These are phyloP conservation scores for Plectrocnemia conspersa DNA, from an alignment of 1,140 invertebrate genomes.

Conservation along the genomic window DNA sequence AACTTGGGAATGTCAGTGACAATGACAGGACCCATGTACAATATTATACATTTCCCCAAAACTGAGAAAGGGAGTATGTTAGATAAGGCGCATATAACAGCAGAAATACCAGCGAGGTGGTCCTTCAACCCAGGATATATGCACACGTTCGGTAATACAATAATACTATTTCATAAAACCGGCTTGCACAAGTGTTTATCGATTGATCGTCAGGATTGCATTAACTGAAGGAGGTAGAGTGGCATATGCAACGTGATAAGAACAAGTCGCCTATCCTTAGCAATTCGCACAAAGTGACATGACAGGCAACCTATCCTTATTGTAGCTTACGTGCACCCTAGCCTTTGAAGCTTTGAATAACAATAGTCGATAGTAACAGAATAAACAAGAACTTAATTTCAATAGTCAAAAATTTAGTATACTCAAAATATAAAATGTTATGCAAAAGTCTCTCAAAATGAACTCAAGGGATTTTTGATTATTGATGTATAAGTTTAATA, in stretches of 20 bases:
- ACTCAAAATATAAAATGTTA: too few species aligned
- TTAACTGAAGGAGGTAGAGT: too few species aligned
- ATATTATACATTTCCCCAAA: slow-evolving; percentile 65
- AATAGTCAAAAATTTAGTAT: neutral
- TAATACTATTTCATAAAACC: neutral
- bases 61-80: slow-evolving; percentile 60
- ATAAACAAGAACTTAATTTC: neutral
- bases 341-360: neutral
- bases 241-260: too few species aligned
- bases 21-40: slow-evolving; percentile 62
- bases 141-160: slow-evolving; percentile 73
- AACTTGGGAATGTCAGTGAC: slow-evolving; percentile 73
- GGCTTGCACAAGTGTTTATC: too few species aligned
- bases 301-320: too few species aligned
- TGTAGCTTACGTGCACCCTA: neutral
- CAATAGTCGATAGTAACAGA: neutral
- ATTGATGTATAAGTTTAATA: too few species aligned
- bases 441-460: too few species aligned
- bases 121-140: slow-evolving; percentile 75
- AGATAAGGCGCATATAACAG: slow-evolving; percentile 64
- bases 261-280: too few species aligned
- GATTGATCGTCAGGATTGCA: too few species aligned
- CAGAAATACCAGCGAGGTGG: slow-evolving; percentile 67
- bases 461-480: too few species aligned
- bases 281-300: too few species aligned